Conservation (phyloP, 1,140 invertebrate species). For the Drosophila paulistorum region DNA sequence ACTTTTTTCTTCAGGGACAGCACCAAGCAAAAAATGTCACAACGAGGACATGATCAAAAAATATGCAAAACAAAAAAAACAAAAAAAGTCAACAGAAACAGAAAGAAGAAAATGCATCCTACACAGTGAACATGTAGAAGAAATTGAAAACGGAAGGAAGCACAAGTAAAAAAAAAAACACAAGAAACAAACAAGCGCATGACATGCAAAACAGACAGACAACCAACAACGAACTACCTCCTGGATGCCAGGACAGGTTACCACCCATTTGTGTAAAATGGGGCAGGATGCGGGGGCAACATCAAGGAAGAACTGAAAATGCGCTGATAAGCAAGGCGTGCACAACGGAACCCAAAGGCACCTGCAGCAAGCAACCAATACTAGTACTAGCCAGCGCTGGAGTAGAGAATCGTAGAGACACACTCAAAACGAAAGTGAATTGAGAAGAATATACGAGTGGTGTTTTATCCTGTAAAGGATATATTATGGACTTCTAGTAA, state of each 20-base stretch:
- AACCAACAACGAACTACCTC: slow-evolving; percentile 30
- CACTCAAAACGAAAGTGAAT: slow-evolving; percentile 10
- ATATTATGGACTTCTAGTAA: background rate
- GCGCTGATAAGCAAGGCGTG: slow-evolving; percentile 74
- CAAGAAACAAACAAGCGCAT: slow-evolving; percentile 77
- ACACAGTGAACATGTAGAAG: slow-evolving; percentile 53
- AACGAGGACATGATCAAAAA: slow-evolving; percentile 48
- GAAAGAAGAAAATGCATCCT: slow-evolving; percentile 14
- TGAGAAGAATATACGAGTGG: slow-evolving; percentile 44
- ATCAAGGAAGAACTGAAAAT: slow-evolving; percentile 61
- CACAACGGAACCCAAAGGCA: slow-evolving; percentile 58
- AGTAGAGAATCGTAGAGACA: slow-evolving; percentile 12
- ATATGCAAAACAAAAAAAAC: slow-evolving; percentile 44
- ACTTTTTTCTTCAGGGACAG: slow-evolving; percentile 36
- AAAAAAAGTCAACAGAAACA: slow-evolving; percentile 42
- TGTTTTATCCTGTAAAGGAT: slow-evolving; percentile 22
- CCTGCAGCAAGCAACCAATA: background rate
- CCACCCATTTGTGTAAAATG: slow-evolving; percentile 2
- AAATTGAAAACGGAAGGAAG: slow-evolving; percentile 79
- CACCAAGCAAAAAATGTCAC: slow-evolving; percentile 56
- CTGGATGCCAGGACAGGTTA: background rate
- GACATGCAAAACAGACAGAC: slow-evolving; percentile 74
- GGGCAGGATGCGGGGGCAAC: slow-evolving; percentile 18
- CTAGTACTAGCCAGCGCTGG: slow-evolving; percentile 9
- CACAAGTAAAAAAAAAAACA: slow-evolving; percentile 41